Evolutionary conservation across 2,888 invertebrate species (phyloP), one percentile per base, ranked within the genome.

Genomic region (Sthenelais limicola): DNA sequence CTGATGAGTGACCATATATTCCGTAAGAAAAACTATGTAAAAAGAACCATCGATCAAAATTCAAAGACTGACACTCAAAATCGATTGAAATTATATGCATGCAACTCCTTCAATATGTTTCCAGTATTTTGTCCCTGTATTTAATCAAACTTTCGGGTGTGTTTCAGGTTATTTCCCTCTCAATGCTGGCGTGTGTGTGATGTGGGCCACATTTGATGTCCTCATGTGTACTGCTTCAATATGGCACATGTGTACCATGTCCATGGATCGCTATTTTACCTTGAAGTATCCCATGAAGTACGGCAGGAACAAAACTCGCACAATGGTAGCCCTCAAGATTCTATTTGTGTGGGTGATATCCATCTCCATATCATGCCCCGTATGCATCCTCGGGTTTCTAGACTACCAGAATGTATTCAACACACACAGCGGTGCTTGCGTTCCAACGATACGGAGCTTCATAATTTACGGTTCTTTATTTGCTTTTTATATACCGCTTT

Each of bases 401-500:
- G 82, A 86, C 68, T 80, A 79, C 51, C 52, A 66, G 0, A 81
- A 80, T 32, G 84, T 86, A 24, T 85, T 79, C 75, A 76, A 82
- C 49, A 43, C 56, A 4, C 68, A 82, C 7, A 68, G 62, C n/a
- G 72, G 82, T 7, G 38, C 76, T 15, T 86, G 86, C 76, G 77
- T 81, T 2, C 85, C 85, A 1, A 80, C 81, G 3, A 74, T 85
- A 26, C 78, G 78, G 47, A 80, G 82, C 38, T 86, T 85, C 75
- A 80, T 84, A 32, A 91, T 96, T 75, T 95, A 96, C 81, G 98
- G 97, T 24, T 97, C 97, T 69, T 93, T 97, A 81, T 93, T 97
- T 82, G 96, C 96, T 81, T 98, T 98, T 90, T 97, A 97, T 90
- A 95, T 98, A 77, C 98, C 98, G 0, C 90, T 98, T 78, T 91